Conservation (phyloP, 2,113 vertebrate genomes). For the Syngnathoides biaculeatus region DNA sequence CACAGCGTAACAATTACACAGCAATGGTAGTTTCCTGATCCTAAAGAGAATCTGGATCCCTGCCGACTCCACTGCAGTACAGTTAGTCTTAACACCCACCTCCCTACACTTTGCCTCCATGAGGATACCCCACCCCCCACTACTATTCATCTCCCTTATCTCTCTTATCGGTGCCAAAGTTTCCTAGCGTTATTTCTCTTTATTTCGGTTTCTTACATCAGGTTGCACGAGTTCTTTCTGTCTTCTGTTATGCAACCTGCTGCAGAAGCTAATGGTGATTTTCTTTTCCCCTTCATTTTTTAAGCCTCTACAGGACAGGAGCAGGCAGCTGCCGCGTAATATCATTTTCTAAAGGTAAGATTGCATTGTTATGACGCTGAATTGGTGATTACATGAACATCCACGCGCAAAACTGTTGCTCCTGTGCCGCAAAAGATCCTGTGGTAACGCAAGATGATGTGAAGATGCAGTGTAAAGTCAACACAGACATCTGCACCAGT, state of each 20-base stretch:
- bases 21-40: slow-evolving; percentile 40
- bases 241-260: not conserved
- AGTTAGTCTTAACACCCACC: slow-evolving; percentile 47
- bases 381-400: not conserved
- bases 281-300: slow-evolving; percentile 13
- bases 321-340: slow-evolving; percentile 42
- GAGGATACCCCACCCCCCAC: slow-evolving; percentile 27
- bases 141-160: slow-evolving; percentile 14
- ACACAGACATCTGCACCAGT: slow-evolving; percentile 48
- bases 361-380: not conserved
- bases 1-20: slow-evolving; percentile 11
- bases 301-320: slow-evolving; percentile 47
- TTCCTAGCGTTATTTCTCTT: slow-evolving; percentile 12
- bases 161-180: slow-evolving; percentile 2
- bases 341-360: slow-evolving; percentile 66
- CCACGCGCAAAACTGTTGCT: slow-evolving; percentile 53
- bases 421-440: slow-evolving; percentile 48
- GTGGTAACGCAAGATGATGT: slow-evolving; percentile 54
- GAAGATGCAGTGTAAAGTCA: slow-evolving; percentile 54
- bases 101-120: slow-evolving; percentile 38
- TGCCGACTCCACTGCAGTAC: slow-evolving; percentile 48
- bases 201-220: not conserved
- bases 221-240: not conserved
- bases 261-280: not conserved
- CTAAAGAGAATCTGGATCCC: slow-evolving; percentile 44